phyloP scores from a whole-genome alignment of 2,113 vertebrate species.

The Sylvilagus bachmani region DNA sequence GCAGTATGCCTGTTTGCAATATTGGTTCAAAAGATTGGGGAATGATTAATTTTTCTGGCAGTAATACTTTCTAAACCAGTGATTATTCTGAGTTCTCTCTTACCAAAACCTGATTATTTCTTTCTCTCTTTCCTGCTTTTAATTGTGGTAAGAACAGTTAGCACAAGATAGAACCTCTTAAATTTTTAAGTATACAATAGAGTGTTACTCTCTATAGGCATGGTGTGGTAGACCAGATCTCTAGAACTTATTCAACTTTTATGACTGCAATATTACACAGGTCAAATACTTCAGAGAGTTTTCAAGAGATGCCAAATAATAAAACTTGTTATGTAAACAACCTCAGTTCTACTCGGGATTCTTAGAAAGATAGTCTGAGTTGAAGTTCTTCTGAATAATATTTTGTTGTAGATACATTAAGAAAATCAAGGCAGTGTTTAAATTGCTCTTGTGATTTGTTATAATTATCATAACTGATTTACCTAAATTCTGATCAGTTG shows the following conservation, averaged over 20 bases:
- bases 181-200: no score
- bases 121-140: neutral
- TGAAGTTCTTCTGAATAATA: neutral
- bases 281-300: neutral
- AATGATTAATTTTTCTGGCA: neutral
- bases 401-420: fast-evolving
- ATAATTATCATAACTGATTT: neutral
- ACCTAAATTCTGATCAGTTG: neutral
- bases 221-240: neutral
- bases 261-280: neutral
- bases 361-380: neutral
- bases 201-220: no score
- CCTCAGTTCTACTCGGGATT: neutral
- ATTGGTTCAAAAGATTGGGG: no score
- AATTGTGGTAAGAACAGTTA: neutral
- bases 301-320: no score
- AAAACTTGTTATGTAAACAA: neutral
- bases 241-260: neutral
- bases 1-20: neutral
- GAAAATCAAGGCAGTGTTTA: neutral
- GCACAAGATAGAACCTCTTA: neutral
- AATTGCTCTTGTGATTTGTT: neutral
- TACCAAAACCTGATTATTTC: neutral
- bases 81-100: neutral
- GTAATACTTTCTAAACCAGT: neutral